Base-by-base conservation (phyloP, 30 jellyfish, hydroid and myxozoan genomes). In the Catostylus mosaicus region DNA sequence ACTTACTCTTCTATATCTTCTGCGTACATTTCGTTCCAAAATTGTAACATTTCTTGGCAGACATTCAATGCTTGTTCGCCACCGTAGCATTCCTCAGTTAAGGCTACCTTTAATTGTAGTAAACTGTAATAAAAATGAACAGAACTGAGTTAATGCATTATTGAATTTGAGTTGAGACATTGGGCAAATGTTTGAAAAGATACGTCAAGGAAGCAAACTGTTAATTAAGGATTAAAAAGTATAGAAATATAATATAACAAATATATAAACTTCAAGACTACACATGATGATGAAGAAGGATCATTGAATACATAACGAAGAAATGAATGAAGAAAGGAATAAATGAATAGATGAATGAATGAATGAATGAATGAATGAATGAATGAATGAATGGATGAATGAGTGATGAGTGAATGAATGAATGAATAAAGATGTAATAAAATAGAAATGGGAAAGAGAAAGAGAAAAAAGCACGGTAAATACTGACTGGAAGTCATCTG, bases 41-140 rank as follows among this genome's bases (percentile, higher is more conserved):
- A 73, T 10, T 65, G 33, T 35, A 92, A 66, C 95, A 92, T 73
- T 37, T 73, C 89, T 35, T 92, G 96, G 73, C 98, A 80, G 12
- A 92, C 92, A 50, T 26, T 43, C 40, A 92, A 57, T 1, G 98
- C 98, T 24, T 94, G 88, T 57, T 87, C 91, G 12, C 90, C 88
- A 57, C 98, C 91, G 64, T 48, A 87, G 69, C 91, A 82, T 47
- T 81, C 92, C 54, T 80, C 92, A 11, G 90, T 66, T 23, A 92
- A 50, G 51, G 77, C 77, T 1, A 92, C 89, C 29, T 92, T 92
- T n/a, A 74, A 36, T n/a, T 77, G 80, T 52, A 81, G 77, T 59
- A 92, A 57, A 30, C 98, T 92, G 59, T 22, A 59, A 47, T n/a
- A 19, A 45, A 19, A 67, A 16, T n/a, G 22, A 38, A 73, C n/a